phyloP scores from a whole-genome alignment of 2,797 vertebrate genomes.

The Smutsia gigantea region DNA sequence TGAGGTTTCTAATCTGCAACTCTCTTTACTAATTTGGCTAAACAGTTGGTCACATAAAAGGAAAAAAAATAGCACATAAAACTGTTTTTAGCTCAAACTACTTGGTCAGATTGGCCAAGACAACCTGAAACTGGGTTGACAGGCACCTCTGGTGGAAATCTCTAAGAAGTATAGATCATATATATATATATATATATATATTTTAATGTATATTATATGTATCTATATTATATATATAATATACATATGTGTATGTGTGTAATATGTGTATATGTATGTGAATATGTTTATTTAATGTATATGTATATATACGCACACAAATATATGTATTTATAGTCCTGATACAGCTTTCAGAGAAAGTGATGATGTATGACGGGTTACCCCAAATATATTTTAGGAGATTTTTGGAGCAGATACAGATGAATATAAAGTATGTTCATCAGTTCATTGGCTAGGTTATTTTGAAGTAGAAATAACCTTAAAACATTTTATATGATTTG shows the following conservation, averaged over 20 bases:
- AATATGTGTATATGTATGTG: background rate
- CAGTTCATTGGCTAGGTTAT: constrained; percentile 2
- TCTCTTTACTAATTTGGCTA: constrained; percentile 52
- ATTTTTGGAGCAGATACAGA: background rate
- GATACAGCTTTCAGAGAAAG: constrained; percentile 25
- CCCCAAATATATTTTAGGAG: constrained; percentile 33
- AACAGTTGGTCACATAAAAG: constrained; percentile 19
- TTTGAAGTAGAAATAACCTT: constrained; percentile 42
- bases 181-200: background rate
- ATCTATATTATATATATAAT: background rate
- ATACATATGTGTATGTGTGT: background rate
- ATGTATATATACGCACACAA: background rate
- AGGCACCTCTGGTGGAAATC: background rate
- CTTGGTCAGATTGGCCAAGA: constrained; percentile 33
- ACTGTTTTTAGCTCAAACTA: constrained; percentile 44
- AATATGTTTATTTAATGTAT: background rate
- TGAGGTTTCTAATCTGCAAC: constrained; percentile 30
- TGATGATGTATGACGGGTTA: background rate
- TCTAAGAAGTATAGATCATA: background rate
- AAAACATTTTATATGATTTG: constrained; percentile 2
- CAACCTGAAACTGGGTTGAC: background rate
- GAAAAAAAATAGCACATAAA: background rate
- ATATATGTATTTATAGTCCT: background rate
- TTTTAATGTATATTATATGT: background rate
- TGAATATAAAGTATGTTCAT: constrained; percentile 26